Evolutionary conservation across 1,140 invertebrate genomes (phyloP).

Genomic region (Macrosteles quadrilineatus): DNA sequence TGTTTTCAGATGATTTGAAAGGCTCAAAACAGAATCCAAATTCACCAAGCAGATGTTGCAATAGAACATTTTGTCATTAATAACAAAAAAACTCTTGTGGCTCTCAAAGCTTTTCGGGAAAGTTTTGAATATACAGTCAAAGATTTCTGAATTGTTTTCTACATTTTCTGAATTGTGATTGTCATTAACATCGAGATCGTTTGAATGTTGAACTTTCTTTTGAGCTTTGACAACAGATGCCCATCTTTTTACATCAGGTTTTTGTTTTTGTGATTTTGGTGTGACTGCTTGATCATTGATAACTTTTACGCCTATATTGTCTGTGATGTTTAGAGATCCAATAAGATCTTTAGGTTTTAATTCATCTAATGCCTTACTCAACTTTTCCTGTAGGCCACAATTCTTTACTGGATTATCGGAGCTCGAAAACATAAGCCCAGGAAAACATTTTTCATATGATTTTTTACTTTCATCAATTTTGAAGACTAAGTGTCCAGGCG

Average conservation of each 20-base stretch:
- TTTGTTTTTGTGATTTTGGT: neutral
- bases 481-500: no score
- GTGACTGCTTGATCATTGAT: neutral
- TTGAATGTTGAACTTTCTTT: neutral
- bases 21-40: neutral
- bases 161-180: neutral
- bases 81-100: neutral
- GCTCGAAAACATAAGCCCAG: no score
- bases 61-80: neutral
- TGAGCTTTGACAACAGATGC: conserved; percentile 1
- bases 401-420: no score
- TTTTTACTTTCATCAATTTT: no score
- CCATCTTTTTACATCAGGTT: neutral
- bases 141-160: neutral
- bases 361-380: no score
- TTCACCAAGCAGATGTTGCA: neutral
- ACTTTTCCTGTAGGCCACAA: no score
- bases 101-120: neutral
- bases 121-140: neutral
- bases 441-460: no score
- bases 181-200: neutral
- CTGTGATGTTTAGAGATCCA: no score
- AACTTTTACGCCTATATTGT: no score
- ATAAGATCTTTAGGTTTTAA: no score
- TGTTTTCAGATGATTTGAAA: neutral